phyloP scores from a whole-genome alignment of 2,797 vertebrate species.

The Nyctibius grandis region DNA sequence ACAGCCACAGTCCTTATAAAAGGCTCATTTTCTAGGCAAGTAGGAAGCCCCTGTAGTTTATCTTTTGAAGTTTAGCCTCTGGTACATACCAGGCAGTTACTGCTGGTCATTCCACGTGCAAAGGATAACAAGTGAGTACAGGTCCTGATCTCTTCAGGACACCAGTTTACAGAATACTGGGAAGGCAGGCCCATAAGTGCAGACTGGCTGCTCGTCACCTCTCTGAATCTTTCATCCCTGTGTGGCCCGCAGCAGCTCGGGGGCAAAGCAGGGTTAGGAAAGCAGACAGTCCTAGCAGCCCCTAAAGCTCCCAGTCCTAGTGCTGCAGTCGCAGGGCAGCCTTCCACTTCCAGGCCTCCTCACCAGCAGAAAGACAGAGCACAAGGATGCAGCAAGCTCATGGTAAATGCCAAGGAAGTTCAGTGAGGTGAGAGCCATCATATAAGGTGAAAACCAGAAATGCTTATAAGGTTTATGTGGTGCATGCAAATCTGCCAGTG shows the following conservation, averaged over 20 bases:
- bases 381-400: neutral
- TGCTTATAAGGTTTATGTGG: neutral
- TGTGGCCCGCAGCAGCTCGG: fast-evolving
- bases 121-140: neutral
- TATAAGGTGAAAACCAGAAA: neutral
- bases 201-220: fast-evolving
- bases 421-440: neutral
- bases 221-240: neutral
- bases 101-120: fast-evolving
- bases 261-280: neutral
- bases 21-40: neutral
- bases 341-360: neutral
- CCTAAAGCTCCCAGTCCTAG: neutral
- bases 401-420: neutral
- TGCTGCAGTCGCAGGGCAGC: neutral
- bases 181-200: neutral
- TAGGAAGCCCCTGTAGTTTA: neutral
- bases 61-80: neutral
- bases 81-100: neutral
- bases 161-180: neutral
- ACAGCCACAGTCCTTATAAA: neutral
- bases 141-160: neutral
- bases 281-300: neutral
- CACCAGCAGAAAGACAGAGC: neutral
- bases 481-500: neutral